Conservation (phyloP, 2,888 invertebrate species). For the Cordilura impudica region DNA sequence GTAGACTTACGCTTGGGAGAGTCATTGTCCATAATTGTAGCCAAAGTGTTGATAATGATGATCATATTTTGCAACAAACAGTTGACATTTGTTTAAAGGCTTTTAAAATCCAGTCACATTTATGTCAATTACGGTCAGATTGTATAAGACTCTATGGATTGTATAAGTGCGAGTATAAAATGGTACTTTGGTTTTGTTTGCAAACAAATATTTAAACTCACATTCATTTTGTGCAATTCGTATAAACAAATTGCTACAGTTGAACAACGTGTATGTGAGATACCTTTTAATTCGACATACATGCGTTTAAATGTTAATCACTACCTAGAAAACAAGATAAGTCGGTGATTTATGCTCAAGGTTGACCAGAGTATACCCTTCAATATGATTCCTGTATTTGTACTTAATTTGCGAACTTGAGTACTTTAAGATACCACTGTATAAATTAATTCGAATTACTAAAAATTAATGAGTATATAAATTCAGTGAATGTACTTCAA, state of each 20-base stretch:
- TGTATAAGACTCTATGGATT: constrained; percentile 35
- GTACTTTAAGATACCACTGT: too few species aligned
- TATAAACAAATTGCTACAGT: constrained; percentile 24
- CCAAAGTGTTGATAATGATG: constrained; percentile 53
- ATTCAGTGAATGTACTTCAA: too few species aligned
- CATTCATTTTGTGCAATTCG: constrained; percentile 34
- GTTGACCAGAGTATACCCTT: background rate
- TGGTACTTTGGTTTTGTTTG: constrained; percentile 35
- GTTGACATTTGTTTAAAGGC: constrained; percentile 54
- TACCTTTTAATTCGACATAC: constrained; percentile 5
- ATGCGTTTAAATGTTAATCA: background rate
- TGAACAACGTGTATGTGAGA: background rate
- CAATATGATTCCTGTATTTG: too few species aligned
- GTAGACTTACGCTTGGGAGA: too few species aligned
- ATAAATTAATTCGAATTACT: too few species aligned
- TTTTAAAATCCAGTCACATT: constrained; percentile 62
- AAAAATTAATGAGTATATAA: too few species aligned
- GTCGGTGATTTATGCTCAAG: background rate
- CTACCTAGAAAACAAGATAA: background rate
- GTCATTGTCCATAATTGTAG: constrained; percentile 58
- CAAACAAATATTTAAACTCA: constrained; percentile 53
- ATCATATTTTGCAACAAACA: constrained; percentile 32
- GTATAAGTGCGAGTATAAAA: background rate
- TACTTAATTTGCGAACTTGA: too few species aligned
- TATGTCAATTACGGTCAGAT: constrained; percentile 57